Evolutionary conservation across 1,140 invertebrate genomes (phyloP), one percentile per base, ranked within the genome.

Genomic region (Parasteatoda tepidariorum): DNA sequence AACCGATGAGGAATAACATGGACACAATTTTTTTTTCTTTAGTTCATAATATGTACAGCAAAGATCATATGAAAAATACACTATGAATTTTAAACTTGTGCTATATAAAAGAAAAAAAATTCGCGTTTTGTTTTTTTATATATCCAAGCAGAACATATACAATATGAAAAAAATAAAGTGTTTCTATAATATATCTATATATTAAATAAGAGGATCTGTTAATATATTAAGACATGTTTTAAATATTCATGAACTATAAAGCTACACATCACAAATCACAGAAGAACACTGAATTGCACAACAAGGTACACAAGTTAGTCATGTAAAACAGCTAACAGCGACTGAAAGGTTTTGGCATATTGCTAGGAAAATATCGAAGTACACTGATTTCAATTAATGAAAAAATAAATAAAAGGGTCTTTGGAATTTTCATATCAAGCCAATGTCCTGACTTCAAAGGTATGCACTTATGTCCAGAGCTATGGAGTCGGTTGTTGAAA

Each of bases 251-350:
- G 67, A 57, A 82, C 78, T 82, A 82, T 82, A 70, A 82, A 57
- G 55, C 78, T 82, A 82, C 78, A 82, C 68, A 30, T 82, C 78
- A 82, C 78, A 71, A 82, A 82, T 82, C 81, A 83, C 81, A 83
- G 81, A 55, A 64, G 38, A 83, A 83, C 70, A 83, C 70, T 83
- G 81, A 83, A 83, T 83, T 83, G 81, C 81, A 83, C 81, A 83
- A 83, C 78, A 82, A 31, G 68, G 70, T 70, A 82, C 78, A 82
- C 78, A 48, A 82, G 48, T 57, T 82, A 70, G 67, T 82, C 68
- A 82, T 82, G 78, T 82, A 70, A 82, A 82, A 82, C 78, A 82
- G 78, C 78, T 82, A 82, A 82, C 67, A 75, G 78, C 76, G 66
- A 70, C 54, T 59, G 64, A 81, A 70, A 68, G 55, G 34, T 78